A percentile compares a stretch with the other conserved stretches of the same genome.
These are phyloP conservation scores for Melanerpes formicivorus DNA, from an alignment of 2,113 vertebrate genomes.

Conservation along the genomic window DNA sequence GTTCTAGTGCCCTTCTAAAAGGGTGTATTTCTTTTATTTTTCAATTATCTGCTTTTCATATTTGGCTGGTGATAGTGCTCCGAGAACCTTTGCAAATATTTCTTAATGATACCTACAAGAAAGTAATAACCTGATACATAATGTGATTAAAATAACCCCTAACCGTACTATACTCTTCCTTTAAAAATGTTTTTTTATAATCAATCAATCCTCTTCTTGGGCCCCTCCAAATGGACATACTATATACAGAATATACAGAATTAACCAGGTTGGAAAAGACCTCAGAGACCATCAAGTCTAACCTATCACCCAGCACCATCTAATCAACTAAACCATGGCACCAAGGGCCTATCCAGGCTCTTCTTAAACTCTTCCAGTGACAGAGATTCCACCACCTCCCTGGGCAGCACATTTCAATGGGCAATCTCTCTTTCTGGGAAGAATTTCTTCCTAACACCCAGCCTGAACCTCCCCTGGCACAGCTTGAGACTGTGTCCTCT, in stretches of 20 bases:
- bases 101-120: background rate
- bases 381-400: too few species aligned
- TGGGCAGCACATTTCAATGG: too few species aligned
- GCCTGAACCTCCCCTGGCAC: too few species aligned
- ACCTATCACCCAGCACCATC: too few species aligned
- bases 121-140: background rate
- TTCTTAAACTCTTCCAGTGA: too few species aligned
- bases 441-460: too few species aligned
- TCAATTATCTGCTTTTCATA: background rate
- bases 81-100: background rate
- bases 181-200: background rate
- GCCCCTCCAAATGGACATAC: rapidly evolving
- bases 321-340: too few species aligned
- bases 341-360: too few species aligned
- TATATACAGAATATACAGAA: background rate
- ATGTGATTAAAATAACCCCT: background rate
- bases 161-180: background rate
- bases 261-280: too few species aligned
- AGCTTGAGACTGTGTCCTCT: too few species aligned
- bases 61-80: background rate
- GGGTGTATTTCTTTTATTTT: rapidly evolving
- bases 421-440: too few species aligned
- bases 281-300: too few species aligned
- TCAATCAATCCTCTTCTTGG: background rate
- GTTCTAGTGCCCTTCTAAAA: background rate